These are phyloP conservation scores for Hydropotes inermis DNA, from an alignment of 2,113 vertebrate genomes.

Conservation along the genomic window DNA sequence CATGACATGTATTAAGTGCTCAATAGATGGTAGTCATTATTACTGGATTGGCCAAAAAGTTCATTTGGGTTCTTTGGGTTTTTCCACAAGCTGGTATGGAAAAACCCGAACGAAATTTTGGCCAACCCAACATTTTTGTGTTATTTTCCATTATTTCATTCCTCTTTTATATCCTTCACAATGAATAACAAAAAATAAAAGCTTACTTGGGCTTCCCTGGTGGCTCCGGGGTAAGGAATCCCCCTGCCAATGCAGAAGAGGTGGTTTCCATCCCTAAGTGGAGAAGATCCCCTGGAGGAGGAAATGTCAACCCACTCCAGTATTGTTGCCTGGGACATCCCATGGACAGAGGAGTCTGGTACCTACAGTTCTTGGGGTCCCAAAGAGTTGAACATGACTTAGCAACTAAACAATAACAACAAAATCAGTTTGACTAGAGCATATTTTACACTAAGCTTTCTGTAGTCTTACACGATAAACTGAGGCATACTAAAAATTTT, in stretches of 20 bases:
- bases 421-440: background rate
- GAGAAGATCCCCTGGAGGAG: background rate
- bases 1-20: background rate
- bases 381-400: background rate
- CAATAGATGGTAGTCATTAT: background rate
- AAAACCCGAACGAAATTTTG: fast-evolving
- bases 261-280: background rate
- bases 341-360: background rate
- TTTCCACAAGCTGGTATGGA: background rate
- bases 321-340: background rate
- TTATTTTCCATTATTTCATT: background rate
- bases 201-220: background rate
- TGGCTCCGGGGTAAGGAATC: background rate
- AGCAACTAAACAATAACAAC: background rate
- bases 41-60: background rate
- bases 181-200: background rate
- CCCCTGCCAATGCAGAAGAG: background rate
- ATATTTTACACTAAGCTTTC: background rate
- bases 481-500: background rate
- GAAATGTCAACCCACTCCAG: background rate
- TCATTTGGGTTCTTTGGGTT: background rate
- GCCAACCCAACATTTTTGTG: background rate
- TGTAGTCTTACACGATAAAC: background rate
- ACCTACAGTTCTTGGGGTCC: background rate
- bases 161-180: background rate